phyloP scores from a whole-genome alignment of 1,140 invertebrate genomes.

The Lepidurus packardi region DNA sequence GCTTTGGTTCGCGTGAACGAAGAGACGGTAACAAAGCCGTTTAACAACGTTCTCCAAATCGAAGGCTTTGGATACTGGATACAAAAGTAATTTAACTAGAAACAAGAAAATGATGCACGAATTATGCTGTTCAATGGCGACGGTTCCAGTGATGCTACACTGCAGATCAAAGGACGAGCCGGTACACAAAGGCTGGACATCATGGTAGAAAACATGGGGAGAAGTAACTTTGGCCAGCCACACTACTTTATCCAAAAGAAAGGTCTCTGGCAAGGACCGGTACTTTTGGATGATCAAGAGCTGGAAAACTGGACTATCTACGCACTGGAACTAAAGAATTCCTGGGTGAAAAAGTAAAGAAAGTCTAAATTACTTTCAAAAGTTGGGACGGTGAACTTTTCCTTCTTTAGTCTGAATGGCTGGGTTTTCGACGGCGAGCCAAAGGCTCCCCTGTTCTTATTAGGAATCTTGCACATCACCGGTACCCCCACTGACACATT shows the following conservation, averaged over 20 bases:
- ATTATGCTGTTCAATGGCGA: neutral
- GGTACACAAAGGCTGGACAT: conserved; percentile 45
- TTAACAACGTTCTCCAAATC: conserved; percentile 41
- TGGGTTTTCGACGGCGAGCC: neutral
- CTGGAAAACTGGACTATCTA: conserved; percentile 49
- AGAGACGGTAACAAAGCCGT: conserved; percentile 42
- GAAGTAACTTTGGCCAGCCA: conserved; percentile 50
- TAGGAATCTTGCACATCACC: conserved; percentile 27
- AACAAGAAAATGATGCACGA: neutral
- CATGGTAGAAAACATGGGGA: conserved; percentile 55
- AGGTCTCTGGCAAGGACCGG: conserved; percentile 48
- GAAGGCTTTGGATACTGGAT: conserved; percentile 49
- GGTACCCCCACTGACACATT: conserved; percentile 43
- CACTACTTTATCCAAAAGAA: conserved; percentile 46
- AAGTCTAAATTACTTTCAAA: neutral
- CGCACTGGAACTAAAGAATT: conserved; percentile 51
- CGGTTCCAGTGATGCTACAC: neutral
- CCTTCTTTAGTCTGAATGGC: conserved; percentile 37
- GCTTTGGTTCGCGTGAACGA: conserved; percentile 50
- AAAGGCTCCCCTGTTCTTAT: conserved; percentile 24
- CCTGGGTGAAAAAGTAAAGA: conserved; percentile 42
- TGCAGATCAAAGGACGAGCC: conserved; percentile 6
- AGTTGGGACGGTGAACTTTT: neutral
- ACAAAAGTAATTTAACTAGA: conserved; percentile 40
- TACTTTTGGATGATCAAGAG: conserved; percentile 46